Base-by-base conservation (phyloP, 2,113 vertebrate species). In the Rhabdornis inornatus region DNA sequence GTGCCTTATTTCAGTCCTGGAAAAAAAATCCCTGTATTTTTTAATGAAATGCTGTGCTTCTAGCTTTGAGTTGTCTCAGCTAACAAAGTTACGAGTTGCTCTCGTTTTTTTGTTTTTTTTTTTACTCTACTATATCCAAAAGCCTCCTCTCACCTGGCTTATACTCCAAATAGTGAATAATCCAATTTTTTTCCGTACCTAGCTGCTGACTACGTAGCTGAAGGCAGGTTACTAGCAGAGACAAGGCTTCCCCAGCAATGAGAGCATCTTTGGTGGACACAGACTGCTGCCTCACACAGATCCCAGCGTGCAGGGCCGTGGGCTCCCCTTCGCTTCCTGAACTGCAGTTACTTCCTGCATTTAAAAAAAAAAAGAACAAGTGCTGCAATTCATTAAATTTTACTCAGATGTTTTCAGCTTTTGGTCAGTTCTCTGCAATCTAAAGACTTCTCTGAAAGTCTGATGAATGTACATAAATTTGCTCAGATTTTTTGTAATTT, bases 201-300 rank as follows among this genome's bases (percentile, higher is more conserved):
- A 99, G 98, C 44, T 99, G 99, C 95, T 99, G 99, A 95, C 98
- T 99, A 94, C 99, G 99, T 31, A 99, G 98, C 97, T 99, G 99
- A 60, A 99, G 98, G 91, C 99, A 99, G 40, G 99, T 99, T 30
- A 99, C 99, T 39, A 99, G 96, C 50, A 99, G 98, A 18, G 99
- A 99, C 95, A 99, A 97, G 24, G 99, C 99, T 96, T 99, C 99
- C 3, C 99, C 99, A 47, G 99, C 99, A 50, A 99, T 99, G 94
- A 99, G 98, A 16, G 99, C 98, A 83, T 99, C 99, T 97, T 99
- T 99, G 98, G 98, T 99, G 61, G 99, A 99, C 65, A 99, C 99
- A 1, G 98, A 98, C 94, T 98, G 99, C 89, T 99, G 99, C 50
- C 99, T 98, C 69, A 99, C 99, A 66, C 99, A 99, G 97, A 99